Conservation (phyloP, 2,113 vertebrate genomes). For the Muntiacus muntjak region DNA sequence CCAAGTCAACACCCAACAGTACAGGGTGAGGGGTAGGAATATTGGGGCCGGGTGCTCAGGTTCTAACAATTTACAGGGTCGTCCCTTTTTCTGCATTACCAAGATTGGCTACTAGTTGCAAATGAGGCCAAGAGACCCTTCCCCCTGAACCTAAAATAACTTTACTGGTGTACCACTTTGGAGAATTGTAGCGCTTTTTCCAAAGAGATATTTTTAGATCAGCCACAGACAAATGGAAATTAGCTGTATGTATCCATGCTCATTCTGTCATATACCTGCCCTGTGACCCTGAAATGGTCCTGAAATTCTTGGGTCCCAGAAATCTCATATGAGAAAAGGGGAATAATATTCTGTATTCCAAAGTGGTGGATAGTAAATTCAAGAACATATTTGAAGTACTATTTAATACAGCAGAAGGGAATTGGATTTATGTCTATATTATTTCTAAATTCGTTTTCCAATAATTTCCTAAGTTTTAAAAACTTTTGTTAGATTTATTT, state of each 20-base stretch:
- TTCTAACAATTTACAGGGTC: background rate
- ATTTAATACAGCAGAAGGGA: background rate
- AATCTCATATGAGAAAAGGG: background rate
- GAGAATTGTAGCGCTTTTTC: background rate
- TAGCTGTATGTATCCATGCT: background rate
- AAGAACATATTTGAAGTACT: background rate
- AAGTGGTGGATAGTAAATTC: background rate
- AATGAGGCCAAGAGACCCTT: background rate
- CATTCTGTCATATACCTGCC: background rate
- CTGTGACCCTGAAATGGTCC: background rate
- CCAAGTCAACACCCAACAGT: background rate
- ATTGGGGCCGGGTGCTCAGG: background rate
- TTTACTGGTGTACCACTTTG: background rate
- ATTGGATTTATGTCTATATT: background rate
- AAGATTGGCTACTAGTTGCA: background rate
- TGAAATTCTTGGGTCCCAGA: background rate
- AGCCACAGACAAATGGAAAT: background rate
- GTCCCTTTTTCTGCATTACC: background rate
- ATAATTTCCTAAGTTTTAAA: background rate
- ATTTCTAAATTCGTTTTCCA: slow-evolving; percentile 11
- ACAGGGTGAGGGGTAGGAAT: too few relatives aligned
- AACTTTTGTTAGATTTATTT: background rate
- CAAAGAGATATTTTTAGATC: slow-evolving; percentile 7
- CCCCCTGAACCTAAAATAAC: background rate
- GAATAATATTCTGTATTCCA: background rate